Percentiles rank a stretch among this genome's conserved stretches.
phyloP scores from a whole-genome alignment of 2,113 vertebrate genomes.

The Chrysemys picta region DNA sequence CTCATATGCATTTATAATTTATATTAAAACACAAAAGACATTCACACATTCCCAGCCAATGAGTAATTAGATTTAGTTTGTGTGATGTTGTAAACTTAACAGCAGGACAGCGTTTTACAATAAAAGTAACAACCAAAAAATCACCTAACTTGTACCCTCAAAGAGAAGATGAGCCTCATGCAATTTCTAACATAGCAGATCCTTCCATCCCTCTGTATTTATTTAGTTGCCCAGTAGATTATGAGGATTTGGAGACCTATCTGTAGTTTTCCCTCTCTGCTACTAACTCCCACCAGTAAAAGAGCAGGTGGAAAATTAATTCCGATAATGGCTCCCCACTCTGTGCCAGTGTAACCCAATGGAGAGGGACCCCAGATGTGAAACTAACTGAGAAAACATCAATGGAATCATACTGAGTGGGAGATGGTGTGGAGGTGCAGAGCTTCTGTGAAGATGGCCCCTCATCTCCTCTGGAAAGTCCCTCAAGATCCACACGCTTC shows the following conservation, averaged over 20 bases:
- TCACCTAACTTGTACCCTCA: background rate
- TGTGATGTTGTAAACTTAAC: background rate
- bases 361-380: background rate
- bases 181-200: background rate
- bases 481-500: background rate
- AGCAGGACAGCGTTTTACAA: background rate
- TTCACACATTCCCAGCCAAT: background rate
- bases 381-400: background rate
- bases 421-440: background rate
- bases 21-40: background rate
- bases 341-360: background rate
- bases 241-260: background rate
- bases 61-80: background rate
- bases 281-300: background rate
- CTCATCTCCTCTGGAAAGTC: background rate
- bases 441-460: background rate
- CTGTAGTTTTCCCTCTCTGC: background rate
- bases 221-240: background rate
- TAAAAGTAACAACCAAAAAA: background rate
- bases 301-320: background rate
- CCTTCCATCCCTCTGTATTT: background rate
- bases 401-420: background rate
- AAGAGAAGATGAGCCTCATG: background rate
- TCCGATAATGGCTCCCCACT: background rate
- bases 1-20: background rate